These are phyloP conservation scores for Mohoua ochrocephala DNA, from an alignment of 2,113 vertebrate genomes.

Conservation along the genomic window DNA sequence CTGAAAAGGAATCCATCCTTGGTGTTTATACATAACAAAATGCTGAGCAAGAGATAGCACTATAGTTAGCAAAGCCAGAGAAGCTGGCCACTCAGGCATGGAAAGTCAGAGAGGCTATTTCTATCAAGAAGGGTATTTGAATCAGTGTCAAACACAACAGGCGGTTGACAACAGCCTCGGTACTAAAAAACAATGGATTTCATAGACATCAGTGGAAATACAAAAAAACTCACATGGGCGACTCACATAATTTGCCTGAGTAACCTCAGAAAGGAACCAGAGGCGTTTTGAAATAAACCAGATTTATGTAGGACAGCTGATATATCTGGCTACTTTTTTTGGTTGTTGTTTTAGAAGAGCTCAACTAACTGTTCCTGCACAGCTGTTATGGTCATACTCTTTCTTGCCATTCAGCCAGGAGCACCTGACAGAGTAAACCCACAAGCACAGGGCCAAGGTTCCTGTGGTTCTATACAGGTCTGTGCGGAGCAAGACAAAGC, in stretches of 20 bases:
- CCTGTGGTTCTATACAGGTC: background rate
- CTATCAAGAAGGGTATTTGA: background rate
- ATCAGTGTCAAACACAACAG: background rate
- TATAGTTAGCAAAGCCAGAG: conserved; percentile 15
- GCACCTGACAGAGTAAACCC: background rate
- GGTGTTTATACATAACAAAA: conserved; percentile 45
- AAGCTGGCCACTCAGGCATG: background rate
- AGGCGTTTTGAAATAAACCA: conserved; percentile 2
- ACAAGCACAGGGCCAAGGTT: background rate
- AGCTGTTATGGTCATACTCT: background rate
- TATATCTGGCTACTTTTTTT: background rate
- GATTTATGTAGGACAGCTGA: conserved; percentile 21
- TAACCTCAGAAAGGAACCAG: background rate
- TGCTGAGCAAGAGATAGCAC: conserved; percentile 33
- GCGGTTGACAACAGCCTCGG: background rate
- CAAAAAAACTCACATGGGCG: background rate
- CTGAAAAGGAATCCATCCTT: conserved; percentile 31
- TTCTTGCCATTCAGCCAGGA: background rate
- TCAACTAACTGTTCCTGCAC: background rate
- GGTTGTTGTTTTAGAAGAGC: background rate
- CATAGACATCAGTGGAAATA: background rate
- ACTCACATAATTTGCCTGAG: background rate
- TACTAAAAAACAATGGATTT: background rate
- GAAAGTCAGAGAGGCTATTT: conserved; percentile 16
- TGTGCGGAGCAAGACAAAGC: background rate